A percentile compares a stretch with the other conserved stretches of the same genome.
These are phyloP conservation scores for Drosophila santomea DNA, from an alignment of 1,140 invertebrate genomes.

Conservation along the genomic window DNA sequence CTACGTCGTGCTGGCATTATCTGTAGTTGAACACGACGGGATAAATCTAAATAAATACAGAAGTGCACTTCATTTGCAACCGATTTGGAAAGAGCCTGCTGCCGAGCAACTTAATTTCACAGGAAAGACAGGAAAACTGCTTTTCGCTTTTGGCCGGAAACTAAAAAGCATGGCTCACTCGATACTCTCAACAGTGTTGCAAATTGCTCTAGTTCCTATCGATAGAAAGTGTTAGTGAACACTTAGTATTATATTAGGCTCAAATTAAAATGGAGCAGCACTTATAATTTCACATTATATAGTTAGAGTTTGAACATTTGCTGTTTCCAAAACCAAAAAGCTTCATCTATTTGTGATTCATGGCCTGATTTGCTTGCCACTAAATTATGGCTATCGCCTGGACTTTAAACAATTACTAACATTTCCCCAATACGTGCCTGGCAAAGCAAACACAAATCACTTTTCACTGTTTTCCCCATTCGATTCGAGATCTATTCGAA, in stretches of 20 bases:
- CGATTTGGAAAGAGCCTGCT: background rate
- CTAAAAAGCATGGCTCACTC: no score
- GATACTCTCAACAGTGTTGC: no score
- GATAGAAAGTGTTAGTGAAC: no score
- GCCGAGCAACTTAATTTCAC: no score
- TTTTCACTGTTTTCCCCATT: conserved; percentile 35
- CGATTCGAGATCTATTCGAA: conserved; percentile 25
- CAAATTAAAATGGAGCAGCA: no score
- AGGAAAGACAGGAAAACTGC: no score
- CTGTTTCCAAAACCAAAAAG: background rate
- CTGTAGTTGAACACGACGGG: background rate
- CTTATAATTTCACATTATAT: no score
- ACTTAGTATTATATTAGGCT: no score
- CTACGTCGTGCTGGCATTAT: conserved; percentile 6
- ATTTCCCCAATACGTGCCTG: conserved; percentile 64
- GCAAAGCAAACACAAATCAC: conserved; percentile 39
- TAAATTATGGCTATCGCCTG: conserved; percentile 56
- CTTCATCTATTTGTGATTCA: conserved; percentile 51
- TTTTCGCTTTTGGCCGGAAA: no score
- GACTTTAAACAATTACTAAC: conserved; percentile 64
- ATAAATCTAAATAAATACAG: no score
- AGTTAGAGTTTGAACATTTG: no score
- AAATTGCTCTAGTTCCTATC: no score
- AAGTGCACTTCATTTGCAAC: background rate
- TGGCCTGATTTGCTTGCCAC: conserved; percentile 53